Base-by-base conservation (phyloP, 1,140 invertebrate genomes). In the Druon quercuslanigerum region DNA sequence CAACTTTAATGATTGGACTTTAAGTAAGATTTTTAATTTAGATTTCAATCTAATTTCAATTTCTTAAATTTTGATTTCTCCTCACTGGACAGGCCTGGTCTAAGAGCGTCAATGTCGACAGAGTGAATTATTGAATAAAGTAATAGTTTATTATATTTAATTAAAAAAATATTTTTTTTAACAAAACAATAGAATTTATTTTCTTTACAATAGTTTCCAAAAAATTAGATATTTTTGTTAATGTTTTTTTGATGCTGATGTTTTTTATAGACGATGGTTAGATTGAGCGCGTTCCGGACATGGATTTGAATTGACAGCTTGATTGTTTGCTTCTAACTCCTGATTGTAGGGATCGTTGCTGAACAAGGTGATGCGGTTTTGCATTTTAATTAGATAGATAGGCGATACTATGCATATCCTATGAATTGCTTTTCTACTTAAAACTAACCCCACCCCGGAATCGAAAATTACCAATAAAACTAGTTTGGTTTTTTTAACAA, bases 361-460 rank as follows among this genome's bases (percentile, higher is more conserved):
- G 83, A 86, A 81, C 78, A 82, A 78, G 76, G 71, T 80, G 78
- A 72, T 60, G 73, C 80, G 78, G 71, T 25, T 72, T 51, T 75
- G 86, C 84, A 87, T 86, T 83, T 83, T 83, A 87, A 86, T 85
- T 83, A 84, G 82, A 70, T 79, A 70, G 78, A 79, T 80, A 60
- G 76, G 71, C 66, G 17, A 51, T 79, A 79, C 72, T 73, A 73
- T 81, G 80, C 80, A 78, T 83, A 83, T 81, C 50, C 79, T 80
- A 82, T 83, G 54, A 79, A 82, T 83, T 73, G 78, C 19, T 75
- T 25, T 33, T 4, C 72, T 50, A 74, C 51, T 51, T 20, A n/a
- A 78, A 54, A 56, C 33, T 17, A 57, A 16, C 54, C 25, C 33
- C 33, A 17, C 25, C 40, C 40, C 33, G 19, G 52, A 73, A 73